A percentile compares a stretch with the other conserved stretches of the same genome.
These are phyloP conservation scores for Tortrix viridana DNA, from an alignment of 2,888 invertebrate species.

Conservation along the genomic window DNA sequence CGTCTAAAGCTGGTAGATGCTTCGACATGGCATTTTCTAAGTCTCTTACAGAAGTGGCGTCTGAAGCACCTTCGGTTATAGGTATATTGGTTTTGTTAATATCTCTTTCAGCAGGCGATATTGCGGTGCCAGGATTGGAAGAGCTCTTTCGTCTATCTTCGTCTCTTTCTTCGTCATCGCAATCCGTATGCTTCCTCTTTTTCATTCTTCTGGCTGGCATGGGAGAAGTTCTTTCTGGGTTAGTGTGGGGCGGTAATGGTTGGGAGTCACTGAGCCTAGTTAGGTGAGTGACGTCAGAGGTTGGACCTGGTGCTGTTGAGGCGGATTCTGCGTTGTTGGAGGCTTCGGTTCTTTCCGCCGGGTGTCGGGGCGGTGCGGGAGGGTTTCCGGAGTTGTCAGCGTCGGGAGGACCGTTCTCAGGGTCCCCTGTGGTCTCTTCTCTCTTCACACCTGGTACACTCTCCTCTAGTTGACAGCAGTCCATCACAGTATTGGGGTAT, in stretches of 20 bases:
- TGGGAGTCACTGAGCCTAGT: slow-evolving; percentile 74
- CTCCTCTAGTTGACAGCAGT: slow-evolving; percentile 96
- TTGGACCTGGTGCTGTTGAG: slow-evolving; percentile 72
- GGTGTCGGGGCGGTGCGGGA: slow-evolving; percentile 68
- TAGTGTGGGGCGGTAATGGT: slow-evolving; percentile 73
- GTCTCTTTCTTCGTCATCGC: slow-evolving; percentile 76
- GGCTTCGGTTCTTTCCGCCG: slow-evolving; percentile 71
- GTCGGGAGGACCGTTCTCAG: slow-evolving; percentile 95
- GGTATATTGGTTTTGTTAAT: slow-evolving; percentile 69
- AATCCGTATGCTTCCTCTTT: slow-evolving; percentile 78
- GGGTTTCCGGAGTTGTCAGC: slow-evolving; percentile 86
- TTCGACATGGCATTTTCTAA: slow-evolving; percentile 98
- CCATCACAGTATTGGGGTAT: slow-evolving; percentile 95
- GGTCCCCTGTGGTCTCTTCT: slow-evolving; percentile 92
- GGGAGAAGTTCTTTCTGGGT: slow-evolving; percentile 79
- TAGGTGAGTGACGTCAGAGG: slow-evolving; percentile 74
- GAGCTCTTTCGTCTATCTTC: slow-evolving; percentile 76
- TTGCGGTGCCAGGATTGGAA: slow-evolving; percentile 71
- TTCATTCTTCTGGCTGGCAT: slow-evolving; percentile 86
- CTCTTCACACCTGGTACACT: slow-evolving; percentile 92
- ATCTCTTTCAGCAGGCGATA: slow-evolving; percentile 75
- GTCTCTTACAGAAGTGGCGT: slow-evolving; percentile 92
- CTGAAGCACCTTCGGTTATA: slow-evolving; percentile 70
- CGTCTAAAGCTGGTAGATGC: slow-evolving; percentile 89
- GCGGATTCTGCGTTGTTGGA: slow-evolving; percentile 69